phyloP scores from a whole-genome alignment of 2,888 invertebrate species.

The Heliothis peltigera region DNA sequence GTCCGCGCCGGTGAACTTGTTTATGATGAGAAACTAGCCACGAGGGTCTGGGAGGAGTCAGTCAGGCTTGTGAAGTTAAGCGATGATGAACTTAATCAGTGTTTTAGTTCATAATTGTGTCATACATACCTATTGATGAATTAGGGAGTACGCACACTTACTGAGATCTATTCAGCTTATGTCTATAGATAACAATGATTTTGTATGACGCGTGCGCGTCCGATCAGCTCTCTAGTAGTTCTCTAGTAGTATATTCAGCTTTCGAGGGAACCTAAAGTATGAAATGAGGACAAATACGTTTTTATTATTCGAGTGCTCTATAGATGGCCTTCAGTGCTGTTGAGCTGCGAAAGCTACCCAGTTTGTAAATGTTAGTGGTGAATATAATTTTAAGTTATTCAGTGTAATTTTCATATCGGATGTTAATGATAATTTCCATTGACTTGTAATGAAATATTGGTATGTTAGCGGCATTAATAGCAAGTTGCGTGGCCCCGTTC shows the following conservation, averaged over 20 bases:
- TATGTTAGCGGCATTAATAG: constrained; percentile 22
- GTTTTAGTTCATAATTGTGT: constrained; percentile 54
- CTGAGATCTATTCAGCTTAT: no score
- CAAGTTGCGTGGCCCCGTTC: constrained; percentile 42
- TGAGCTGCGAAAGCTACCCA: no score
- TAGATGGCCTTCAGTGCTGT: no score
- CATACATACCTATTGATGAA: neutral
- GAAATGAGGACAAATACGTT: no score
- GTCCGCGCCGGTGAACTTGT: constrained; percentile 89
- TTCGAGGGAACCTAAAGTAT: no score
- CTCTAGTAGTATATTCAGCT: no score
- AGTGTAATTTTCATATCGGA: constrained; percentile 53
- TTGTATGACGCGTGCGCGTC: no score
- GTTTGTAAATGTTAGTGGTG: constrained; percentile 7
- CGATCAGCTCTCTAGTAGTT: no score
- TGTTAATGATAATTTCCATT: constrained; percentile 38
- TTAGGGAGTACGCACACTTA: no score
- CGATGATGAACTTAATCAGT: constrained; percentile 91
- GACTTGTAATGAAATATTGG: constrained; percentile 40
- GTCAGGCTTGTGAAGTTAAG: constrained; percentile 92
- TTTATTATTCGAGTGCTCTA: no score
- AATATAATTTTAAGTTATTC: constrained; percentile 32
- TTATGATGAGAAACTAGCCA: constrained; percentile 91
- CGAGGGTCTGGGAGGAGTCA: constrained; percentile 94
- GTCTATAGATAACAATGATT: no score